Evolutionary conservation across 1,140 invertebrate species (phyloP).

Genomic region (Sinonovacula constricta): DNA sequence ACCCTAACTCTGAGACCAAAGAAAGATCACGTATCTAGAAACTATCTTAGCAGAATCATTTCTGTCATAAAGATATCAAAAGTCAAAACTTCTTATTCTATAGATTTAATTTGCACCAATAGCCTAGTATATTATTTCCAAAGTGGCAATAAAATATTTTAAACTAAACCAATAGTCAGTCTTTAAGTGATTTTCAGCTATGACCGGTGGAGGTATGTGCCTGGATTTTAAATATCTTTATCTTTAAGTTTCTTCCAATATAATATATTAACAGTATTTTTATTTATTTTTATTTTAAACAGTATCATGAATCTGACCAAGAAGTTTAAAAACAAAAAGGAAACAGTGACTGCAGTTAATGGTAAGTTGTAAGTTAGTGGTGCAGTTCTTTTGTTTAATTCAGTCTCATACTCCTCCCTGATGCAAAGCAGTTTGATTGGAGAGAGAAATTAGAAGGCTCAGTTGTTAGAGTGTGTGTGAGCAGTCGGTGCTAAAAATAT

Average conservation of each 20-base stretch:
- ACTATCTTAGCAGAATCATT: too few relatives aligned
- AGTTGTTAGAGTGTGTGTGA: too few relatives aligned
- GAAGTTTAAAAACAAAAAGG: constrained; percentile 77
- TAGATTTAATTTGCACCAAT: neutral
- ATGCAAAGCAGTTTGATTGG: too few relatives aligned
- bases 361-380: neutral
- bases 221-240: neutral
- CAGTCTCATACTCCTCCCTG: too few relatives aligned
- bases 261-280: neutral
- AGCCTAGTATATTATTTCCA: constrained; percentile 13
- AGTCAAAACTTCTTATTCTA: too few relatives aligned
- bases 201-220: too few relatives aligned
- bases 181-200: neutral
- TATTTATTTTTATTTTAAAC: neutral
- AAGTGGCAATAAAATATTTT: neutral
- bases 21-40: too few relatives aligned
- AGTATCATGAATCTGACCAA: constrained; percentile 86
- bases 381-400: too few relatives aligned
- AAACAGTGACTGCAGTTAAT: neutral
- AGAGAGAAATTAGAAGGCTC: too few relatives aligned
- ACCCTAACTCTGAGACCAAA: too few relatives aligned
- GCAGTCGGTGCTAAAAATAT: too few relatives aligned
- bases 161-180: neutral
- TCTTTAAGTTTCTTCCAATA: neutral
- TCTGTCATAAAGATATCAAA: too few relatives aligned